phyloP scores from a whole-genome alignment of 2,797 vertebrate species.

The Vipera ursinii region DNA sequence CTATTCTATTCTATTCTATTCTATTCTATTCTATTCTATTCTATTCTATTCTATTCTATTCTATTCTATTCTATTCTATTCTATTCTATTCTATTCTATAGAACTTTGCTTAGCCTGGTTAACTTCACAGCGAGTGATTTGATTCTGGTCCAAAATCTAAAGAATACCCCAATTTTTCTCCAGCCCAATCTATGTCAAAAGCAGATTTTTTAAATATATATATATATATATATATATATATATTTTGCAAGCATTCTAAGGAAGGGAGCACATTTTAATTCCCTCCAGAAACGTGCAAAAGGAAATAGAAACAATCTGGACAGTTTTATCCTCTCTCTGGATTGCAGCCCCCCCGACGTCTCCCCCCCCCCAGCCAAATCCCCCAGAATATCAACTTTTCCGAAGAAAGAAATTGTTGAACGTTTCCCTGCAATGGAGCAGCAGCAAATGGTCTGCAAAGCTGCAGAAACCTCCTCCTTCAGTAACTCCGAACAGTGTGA shows the following conservation, averaged over 20 bases:
- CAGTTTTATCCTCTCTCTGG: no score
- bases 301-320: neutral
- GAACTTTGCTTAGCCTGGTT: neutral
- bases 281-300: neutral
- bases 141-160: neutral
- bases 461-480: neutral
- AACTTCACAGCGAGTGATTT: neutral
- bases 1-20: no score
- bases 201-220: no score
- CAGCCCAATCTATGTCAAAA: neutral
- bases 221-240: no score
- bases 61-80: no score
- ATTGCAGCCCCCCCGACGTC: no score
- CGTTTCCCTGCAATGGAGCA: neutral
- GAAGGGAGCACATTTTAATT: neutral
- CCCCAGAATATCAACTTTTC: neutral
- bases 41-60: no score
- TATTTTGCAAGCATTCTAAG: neutral
- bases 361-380: no score
- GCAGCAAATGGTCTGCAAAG: neutral
- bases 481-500: neutral
- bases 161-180: neutral
- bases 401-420: neutral
- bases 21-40: no score
- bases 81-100: no score